phyloP scores from a whole-genome alignment of 1,140 invertebrate species.

The Doryteuthis pealeii region DNA sequence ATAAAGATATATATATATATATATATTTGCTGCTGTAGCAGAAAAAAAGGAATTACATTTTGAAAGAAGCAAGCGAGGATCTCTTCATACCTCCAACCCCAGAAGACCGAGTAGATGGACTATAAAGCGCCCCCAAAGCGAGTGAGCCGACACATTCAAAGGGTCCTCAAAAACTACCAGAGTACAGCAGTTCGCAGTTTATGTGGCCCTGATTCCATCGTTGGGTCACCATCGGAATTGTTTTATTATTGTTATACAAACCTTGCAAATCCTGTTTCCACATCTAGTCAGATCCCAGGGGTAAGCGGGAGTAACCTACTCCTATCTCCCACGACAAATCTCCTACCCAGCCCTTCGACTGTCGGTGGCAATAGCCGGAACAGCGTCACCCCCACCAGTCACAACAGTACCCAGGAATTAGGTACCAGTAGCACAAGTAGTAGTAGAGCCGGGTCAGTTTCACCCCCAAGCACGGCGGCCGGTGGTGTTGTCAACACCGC shows the following conservation, averaged over 20 bases:
- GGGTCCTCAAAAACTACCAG: constrained; percentile 92
- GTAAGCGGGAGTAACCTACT: too few species aligned
- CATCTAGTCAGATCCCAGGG: too few species aligned
- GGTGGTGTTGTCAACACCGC: neutral
- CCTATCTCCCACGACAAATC: too few species aligned
- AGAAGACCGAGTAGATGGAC: constrained; percentile 20
- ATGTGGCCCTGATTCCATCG: constrained; percentile 78
- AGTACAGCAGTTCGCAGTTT: constrained; percentile 86
- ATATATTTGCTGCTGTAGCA: too few species aligned
- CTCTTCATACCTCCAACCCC: neutral
- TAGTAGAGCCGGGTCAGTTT: neutral
- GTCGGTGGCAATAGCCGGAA: too few species aligned
- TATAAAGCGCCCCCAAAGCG: constrained; percentile 43
- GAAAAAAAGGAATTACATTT: neutral
- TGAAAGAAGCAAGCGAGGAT: neutral
- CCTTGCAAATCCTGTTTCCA: neutral
- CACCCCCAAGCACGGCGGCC: neutral
- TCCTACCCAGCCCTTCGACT: too few species aligned
- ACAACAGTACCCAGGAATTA: neutral
- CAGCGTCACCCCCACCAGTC: too few species aligned
- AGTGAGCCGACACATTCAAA: constrained; percentile 79
- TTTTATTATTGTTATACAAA: constrained; percentile 19
- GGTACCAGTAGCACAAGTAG: neutral
- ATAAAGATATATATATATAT: too few species aligned
- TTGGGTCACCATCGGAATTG: constrained; percentile 40